Percentiles rank a stretch among this genome's conserved stretches.
These are phyloP conservation scores for Hypotaenidia okinawae DNA, from an alignment of 2,797 vertebrate species.

Conservation along the genomic window DNA sequence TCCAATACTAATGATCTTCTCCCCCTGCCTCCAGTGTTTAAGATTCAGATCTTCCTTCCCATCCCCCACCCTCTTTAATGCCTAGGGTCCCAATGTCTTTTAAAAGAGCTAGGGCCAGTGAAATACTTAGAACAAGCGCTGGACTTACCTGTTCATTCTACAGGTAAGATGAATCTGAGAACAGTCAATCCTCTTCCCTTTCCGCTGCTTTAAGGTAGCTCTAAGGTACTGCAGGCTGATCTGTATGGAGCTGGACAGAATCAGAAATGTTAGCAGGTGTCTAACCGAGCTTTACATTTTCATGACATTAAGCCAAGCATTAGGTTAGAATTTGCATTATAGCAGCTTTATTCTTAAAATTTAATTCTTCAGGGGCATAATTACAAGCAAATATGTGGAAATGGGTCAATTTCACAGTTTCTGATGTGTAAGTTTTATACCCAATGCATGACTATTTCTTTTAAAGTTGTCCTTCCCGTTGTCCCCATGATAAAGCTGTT, in stretches of 20 bases:
- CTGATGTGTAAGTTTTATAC: neutral
- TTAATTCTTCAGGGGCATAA: neutral
- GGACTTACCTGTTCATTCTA: neutral
- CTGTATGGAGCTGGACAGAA: neutral
- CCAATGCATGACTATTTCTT: neutral
- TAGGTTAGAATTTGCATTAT: neutral
- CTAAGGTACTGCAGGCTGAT: neutral
- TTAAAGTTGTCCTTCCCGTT: neutral
- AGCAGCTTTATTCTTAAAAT: neutral
- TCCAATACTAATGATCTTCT: neutral
- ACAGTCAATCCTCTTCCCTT: neutral
- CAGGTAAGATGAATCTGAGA: neutral
- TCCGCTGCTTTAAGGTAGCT: neutral
- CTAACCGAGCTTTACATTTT: neutral
- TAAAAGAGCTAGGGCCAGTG: neutral
- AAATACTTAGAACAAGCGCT: neutral
- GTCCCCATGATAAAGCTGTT: neutral
- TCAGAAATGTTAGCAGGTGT: neutral
- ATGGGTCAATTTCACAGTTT: neutral
- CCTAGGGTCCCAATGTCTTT: neutral
- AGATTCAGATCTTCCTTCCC: neutral
- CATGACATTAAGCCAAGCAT: neutral
- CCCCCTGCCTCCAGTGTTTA: rapidly evolving
- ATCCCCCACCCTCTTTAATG: too few relatives aligned
- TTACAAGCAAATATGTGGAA: neutral